These are phyloP conservation scores for Rhogogaster chlorosoma DNA, from an alignment of 2,888 invertebrate genomes.

Conservation along the genomic window DNA sequence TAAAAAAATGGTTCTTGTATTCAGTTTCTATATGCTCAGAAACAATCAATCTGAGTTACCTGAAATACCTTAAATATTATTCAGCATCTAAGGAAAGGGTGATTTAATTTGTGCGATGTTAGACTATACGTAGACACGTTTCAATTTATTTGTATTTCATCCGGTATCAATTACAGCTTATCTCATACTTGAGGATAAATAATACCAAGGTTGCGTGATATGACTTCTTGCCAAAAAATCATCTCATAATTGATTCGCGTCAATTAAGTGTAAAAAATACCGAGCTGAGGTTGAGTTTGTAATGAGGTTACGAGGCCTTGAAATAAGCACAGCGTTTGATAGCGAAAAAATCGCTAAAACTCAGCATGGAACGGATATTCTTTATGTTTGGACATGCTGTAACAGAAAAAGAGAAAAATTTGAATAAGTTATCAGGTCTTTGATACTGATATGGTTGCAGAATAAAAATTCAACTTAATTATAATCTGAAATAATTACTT, in stretches of 20 bases:
- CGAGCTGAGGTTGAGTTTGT: no score
- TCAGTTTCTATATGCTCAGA: background rate
- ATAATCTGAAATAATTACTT: conserved; percentile 78
- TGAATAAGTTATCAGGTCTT: background rate
- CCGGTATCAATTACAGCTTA: background rate
- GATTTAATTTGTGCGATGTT: background rate
- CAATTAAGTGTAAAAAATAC: background rate
- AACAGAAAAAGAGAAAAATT: conserved; percentile 55
- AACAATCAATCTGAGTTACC: background rate
- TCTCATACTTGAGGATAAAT: background rate
- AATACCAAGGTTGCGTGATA: background rate
- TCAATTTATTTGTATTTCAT: background rate
- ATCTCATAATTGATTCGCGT: background rate
- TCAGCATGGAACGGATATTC: conserved; percentile 67
- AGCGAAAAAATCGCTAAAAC: conserved; percentile 50
- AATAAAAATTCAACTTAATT: background rate
- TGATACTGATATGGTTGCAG: background rate
- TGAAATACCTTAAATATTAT: background rate
- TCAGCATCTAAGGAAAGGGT: background rate
- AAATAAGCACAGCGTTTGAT: background rate
- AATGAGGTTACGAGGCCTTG: background rate
- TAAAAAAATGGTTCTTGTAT: no score
- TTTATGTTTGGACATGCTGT: conserved; percentile 64
- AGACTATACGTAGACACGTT: background rate
- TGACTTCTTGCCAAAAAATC: background rate